phyloP scores from a whole-genome alignment of 2,888 invertebrate genomes.

The Druceiella hillmani region DNA sequence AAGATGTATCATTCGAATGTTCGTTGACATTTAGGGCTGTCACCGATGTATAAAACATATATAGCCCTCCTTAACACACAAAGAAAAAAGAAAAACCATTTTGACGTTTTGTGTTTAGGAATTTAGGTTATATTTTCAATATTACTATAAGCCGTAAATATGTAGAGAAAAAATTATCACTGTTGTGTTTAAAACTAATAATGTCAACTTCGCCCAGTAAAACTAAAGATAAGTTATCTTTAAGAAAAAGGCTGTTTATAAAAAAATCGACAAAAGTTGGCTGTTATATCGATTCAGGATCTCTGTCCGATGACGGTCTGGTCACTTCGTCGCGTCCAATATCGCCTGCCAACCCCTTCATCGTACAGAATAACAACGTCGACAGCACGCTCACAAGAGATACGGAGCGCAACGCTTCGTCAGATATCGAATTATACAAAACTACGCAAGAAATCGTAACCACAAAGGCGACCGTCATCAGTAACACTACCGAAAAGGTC shows the following conservation, averaged over 20 bases:
- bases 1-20: too few species aligned
- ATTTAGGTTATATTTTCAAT: too few species aligned
- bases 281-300: conserved; percentile 47
- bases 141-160: too few species aligned
- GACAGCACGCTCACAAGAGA: conserved; percentile 31
- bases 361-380: conserved; percentile 38
- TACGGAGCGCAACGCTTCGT: conserved; percentile 30
- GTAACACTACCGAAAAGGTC: conserved; percentile 43
- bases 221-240: conserved; percentile 46
- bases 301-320: conserved; percentile 42
- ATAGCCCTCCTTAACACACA: too few species aligned
- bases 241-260: conserved; percentile 46
- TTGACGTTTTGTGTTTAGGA: too few species aligned
- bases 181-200: conserved; percentile 38
- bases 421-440: conserved; percentile 29
- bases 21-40: too few species aligned
- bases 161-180: too few species aligned
- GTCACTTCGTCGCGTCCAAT: conserved; percentile 44
- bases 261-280: conserved; percentile 52
- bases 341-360: conserved; percentile 45
- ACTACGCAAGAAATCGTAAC: too few species aligned
- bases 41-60: too few species aligned
- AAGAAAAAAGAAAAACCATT: too few species aligned
- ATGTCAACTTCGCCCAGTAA: conserved; percentile 49
- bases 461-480: conserved; percentile 38